Base-by-base conservation (phyloP, 2,797 vertebrate species). In the Rhinatrema bivittatum region DNA sequence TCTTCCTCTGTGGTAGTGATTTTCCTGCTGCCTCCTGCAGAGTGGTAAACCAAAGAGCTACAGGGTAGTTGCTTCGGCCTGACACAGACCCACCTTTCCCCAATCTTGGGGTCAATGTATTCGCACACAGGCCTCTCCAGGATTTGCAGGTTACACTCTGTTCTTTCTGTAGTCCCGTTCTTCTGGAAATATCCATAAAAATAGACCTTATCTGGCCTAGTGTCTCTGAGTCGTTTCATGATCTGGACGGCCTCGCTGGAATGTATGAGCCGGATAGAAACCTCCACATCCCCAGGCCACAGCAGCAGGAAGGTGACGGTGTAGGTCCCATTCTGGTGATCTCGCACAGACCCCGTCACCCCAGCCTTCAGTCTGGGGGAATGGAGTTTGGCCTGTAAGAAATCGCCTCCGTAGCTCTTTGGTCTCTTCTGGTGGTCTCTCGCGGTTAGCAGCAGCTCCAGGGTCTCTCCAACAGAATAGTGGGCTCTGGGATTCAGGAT, bases 301-400 rank as follows among this genome's bases (percentile, higher is more conserved):
- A 66, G 50, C 26, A 75, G 55, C 2, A 53, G 49, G 22, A 74
- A 51, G 3, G 37, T 39, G 19, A 58, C 38, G 7, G 64, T 38
- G 42, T 76, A 76, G 2, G 48, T 71, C 16, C 73, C 73, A 4
- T 78, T 74, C 18, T 41, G 29, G 33, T 70, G 53, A 20, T 72
- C 71, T 12, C 7, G 35, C 13, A 75, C 47, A 2, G 48, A 30
- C 10, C 73, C 68, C 3, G 57, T 50, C 2, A 53, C 65, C 5
- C 67, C 60, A 5, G 71, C 63, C 29, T 56, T 68, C n/a, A 60
- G 26, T 21, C 50, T 20, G 1, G 16, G 39, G 7, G 58, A 50
- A 36, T 74, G 29, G 4, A 73, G 39, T 28, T 62, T 46, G 27
- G 57, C 65, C 35, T 44, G 41, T 39, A 78, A 74, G 41, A 70